Percentiles rank a stretch among this genome's conserved stretches.
Evolutionary conservation across 1,140 invertebrate genomes (phyloP).

Genomic region (Leptonema lineaticorne): DNA sequence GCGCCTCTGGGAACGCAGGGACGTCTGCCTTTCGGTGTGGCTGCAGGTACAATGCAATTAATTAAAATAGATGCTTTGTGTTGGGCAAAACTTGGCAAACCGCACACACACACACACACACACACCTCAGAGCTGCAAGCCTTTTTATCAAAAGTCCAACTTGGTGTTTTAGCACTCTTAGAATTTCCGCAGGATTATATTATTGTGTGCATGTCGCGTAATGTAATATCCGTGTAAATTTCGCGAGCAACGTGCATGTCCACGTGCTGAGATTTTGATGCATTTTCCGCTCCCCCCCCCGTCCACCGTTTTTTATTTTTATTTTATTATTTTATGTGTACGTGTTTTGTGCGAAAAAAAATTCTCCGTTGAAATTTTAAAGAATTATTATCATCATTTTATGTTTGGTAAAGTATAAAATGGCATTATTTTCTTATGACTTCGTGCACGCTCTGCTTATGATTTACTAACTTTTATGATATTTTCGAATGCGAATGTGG

Average conservation of each 20-base stretch:
- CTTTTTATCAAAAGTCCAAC: slow-evolving; percentile 14
- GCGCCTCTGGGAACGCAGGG: slow-evolving; percentile 38
- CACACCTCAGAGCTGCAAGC: neutral
- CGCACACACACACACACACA: neutral
- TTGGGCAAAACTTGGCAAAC: slow-evolving; percentile 20
- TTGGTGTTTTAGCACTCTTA: slow-evolving; percentile 1
- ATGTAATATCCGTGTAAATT: slow-evolving; percentile 22
- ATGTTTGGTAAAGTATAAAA: too few species aligned
- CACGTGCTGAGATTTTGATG: neutral
- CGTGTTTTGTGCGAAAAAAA: too few species aligned
- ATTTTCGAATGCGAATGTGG: too few species aligned
- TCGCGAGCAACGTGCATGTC: neutral
- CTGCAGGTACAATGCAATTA: slow-evolving; percentile 41
- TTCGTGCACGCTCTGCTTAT: too few species aligned
- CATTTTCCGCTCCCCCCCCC: too few species aligned
- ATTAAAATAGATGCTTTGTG: slow-evolving; percentile 41
- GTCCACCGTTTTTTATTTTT: too few species aligned
- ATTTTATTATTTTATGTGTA: too few species aligned
- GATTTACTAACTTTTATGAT: too few species aligned
- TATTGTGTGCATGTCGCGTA: slow-evolving; percentile 4
- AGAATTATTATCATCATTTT: too few species aligned
- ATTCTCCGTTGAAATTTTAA: too few species aligned
- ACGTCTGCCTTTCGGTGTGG: slow-evolving; percentile 39
- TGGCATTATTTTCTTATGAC: too few species aligned
- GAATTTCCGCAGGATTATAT: neutral